Percentiles rank a stretch among this genome's conserved stretches.
Evolutionary conservation across 2,113 vertebrate species (phyloP).

Genomic region (Oryzias woworae): DNA sequence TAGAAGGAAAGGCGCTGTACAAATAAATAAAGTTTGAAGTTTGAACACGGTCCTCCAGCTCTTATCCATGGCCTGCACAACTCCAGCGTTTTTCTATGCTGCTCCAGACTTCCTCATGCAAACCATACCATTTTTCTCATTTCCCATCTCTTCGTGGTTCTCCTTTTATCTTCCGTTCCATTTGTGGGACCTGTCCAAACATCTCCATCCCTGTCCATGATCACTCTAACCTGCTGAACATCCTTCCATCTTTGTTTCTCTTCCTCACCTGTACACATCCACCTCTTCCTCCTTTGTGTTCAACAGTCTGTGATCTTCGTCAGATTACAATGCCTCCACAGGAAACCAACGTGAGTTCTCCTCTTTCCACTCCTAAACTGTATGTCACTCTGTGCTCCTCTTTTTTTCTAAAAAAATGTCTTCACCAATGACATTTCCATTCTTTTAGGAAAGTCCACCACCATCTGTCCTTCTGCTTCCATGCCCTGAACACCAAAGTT

Average conservation of each 20-base stretch:
- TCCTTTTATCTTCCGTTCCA: too few relatives aligned
- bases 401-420: background rate
- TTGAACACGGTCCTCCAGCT: too few relatives aligned
- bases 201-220: too few relatives aligned
- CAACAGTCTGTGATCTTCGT: background rate
- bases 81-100: too few relatives aligned
- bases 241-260: background rate
- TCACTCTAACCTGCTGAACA: too few relatives aligned
- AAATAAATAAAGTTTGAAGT: too few relatives aligned
- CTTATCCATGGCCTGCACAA: too few relatives aligned
- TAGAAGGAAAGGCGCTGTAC: too few relatives aligned
- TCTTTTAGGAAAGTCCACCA: background rate
- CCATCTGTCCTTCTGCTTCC: background rate
- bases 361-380: background rate
- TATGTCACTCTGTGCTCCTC: background rate
- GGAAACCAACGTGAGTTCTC: background rate
- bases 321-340: background rate
- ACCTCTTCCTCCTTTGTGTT: background rate
- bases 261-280: background rate
- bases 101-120: too few relatives aligned
- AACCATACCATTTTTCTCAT: background rate
- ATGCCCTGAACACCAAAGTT: background rate
- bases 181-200: too few relatives aligned
- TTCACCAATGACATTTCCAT: background rate
- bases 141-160: background rate